Evolutionary conservation across 2,113 vertebrate genomes (phyloP).

Genomic region (Neofelis nebulosa): DNA sequence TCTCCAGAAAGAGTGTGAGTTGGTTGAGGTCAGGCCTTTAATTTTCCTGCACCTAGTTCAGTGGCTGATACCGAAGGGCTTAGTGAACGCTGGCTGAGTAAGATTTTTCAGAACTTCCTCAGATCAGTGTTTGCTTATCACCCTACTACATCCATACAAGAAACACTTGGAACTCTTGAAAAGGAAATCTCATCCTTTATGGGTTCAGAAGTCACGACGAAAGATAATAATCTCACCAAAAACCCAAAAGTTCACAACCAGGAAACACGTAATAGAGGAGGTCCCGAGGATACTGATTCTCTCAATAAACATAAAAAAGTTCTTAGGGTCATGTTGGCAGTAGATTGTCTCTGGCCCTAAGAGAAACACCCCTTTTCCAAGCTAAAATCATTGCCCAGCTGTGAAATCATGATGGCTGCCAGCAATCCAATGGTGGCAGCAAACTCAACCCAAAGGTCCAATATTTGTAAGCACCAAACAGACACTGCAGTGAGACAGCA

Average conservation of each 20-base stretch:
- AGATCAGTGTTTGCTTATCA: constrained; percentile 11
- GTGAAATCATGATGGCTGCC: background rate
- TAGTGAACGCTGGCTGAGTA: background rate
- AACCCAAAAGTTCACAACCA: constrained; percentile 23
- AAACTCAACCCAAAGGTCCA: background rate
- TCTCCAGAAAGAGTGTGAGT: background rate
- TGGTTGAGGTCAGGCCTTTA: background rate
- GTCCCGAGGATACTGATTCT: background rate
- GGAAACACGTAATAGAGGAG: constrained; percentile 26
- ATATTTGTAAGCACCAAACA: background rate
- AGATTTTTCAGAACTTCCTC: constrained; percentile 42
- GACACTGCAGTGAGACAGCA: background rate
- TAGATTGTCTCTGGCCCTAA: background rate
- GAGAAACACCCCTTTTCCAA: background rate
- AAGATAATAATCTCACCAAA: background rate
- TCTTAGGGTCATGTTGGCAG: constrained; percentile 24
- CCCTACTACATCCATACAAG: background rate
- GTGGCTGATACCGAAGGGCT: background rate
- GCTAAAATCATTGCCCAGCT: constrained; percentile 3
- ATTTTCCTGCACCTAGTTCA: background rate
- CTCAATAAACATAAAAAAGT: background rate
- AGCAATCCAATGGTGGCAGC: constrained; percentile 1
- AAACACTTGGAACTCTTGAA: background rate
- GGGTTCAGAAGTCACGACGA: constrained; percentile 29
- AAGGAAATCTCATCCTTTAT: constrained; percentile 28